Conservation (phyloP, 2,797 vertebrate species). For the Trachurus trachurus region DNA sequence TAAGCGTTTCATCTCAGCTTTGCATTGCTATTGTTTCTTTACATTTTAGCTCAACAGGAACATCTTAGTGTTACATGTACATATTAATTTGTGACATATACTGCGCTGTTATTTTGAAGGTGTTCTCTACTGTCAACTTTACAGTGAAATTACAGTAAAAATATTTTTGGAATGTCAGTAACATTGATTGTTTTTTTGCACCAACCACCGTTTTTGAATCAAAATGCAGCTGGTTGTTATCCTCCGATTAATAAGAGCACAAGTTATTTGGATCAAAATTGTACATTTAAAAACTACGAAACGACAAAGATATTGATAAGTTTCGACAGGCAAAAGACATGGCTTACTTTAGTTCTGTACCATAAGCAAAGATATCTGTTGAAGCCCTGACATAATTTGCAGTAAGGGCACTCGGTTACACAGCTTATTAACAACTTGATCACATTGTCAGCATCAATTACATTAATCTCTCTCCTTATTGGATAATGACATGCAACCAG, state of each 20-base stretch:
- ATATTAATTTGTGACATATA: conserved; percentile 32
- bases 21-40: conserved; percentile 59
- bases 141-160: conserved; percentile 66
- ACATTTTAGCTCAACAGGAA: conserved; percentile 56
- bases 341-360: conserved; percentile 44
- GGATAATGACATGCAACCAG: conserved; percentile 45
- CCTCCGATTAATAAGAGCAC: conserved; percentile 28
- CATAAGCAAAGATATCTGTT: conserved; percentile 53
- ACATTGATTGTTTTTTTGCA: conserved; percentile 39
- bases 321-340: conserved; percentile 39
- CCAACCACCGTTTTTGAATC: background rate
- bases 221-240: conserved; percentile 45
- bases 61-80: conserved; percentile 48
- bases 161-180: conserved; percentile 68
- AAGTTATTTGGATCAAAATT: conserved; percentile 22
- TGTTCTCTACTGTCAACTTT: conserved; percentile 21
- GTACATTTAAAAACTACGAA: conserved; percentile 51
- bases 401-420: conserved; percentile 40
- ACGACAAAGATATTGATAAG: conserved; percentile 16
- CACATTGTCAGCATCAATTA: conserved; percentile 30
- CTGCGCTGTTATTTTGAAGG: conserved; percentile 13
- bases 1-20: conserved; percentile 55
- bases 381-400: conserved; percentile 38
- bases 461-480: conserved; percentile 36
- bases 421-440: conserved; percentile 49